Evolutionary conservation across 2,888 invertebrate genomes (phyloP), one percentile per base, ranked within the genome.

Genomic region (Willowsia nigromaculata): DNA sequence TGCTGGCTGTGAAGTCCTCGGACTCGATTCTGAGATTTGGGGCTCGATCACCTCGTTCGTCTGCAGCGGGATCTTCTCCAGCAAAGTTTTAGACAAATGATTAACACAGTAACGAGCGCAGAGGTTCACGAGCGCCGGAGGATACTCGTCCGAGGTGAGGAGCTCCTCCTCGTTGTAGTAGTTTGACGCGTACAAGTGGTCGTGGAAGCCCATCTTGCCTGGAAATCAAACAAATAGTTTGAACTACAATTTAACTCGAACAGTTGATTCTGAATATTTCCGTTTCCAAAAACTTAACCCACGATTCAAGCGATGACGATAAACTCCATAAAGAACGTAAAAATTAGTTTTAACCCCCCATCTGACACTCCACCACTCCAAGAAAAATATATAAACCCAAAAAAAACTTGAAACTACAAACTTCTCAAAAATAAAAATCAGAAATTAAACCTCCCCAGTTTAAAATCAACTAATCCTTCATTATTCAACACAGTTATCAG

Each of bases 11-110:
- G 62, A 30, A 7, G 76, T 59, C 3, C 59, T 43, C 4, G 74
- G 18, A 25, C 62, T 59, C 30, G 53, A 47, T 15, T 68, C 43
- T 50, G 47, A 56, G 15, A 82, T 62, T 30, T 80, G 59, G 2
- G 81, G 80, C 43, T 88, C 88, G 30, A 74, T 76, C n/a, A 74
- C 74, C 40, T 88, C 83, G 18, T 30, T 37, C 22, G 11, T 18
- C 25, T 59, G 33, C 0, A 68, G 40, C 22, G 68, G 84, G 9
- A 50, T 95, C 95, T 87, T 94, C 93, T 90, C 94, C 91, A 96
- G 95, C 92, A 96, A 95, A 40, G 95, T 95, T 92, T 89, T 81
- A 11, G 95, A 95, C 89, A 96, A 94, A 94, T 96, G 95, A 90
- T 95, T 94, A 74, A 96, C 95, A 93, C 96, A 96, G 83, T 96